Evolutionary conservation across 2,888 invertebrate species (phyloP), one percentile per base, ranked within the genome.

Genomic region (Euplagia quadripunctaria): DNA sequence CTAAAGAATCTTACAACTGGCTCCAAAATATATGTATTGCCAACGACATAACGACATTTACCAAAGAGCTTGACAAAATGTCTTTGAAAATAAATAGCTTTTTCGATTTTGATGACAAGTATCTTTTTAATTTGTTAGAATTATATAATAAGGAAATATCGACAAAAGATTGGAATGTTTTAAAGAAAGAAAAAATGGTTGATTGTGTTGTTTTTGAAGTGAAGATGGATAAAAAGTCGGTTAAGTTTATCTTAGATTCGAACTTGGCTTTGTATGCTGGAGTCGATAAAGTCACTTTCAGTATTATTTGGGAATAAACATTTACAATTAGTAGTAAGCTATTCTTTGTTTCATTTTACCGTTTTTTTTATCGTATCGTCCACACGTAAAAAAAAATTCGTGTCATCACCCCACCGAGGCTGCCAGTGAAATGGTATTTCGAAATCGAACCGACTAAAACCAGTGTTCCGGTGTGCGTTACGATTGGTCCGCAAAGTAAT

Each of bases 201-300:
- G 85, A 86, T 73, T 83, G 71, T 55, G 67, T 85, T 1, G 64
- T 85, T 12, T 75, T 89, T 51, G 66, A 76, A 0, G 77, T 91
- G 0, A 82, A 84, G 42, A 78, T 94, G 7, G 91, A 94, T 72
- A 71, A 79, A 3, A 43, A 76, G 31, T 91, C 92, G 0, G 87
- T 86, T 63, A 77, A 87, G 4, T 89, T 82, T 80, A 85, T 94
- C 42, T 79, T 83, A 43, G 68, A 84, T 6, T 82, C 85, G 1
- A 81, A 87, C 17, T 90, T 90, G 65, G 75, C 80, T 1, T 79
- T 94, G 42, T 88, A 85, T 63, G 88, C 86, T 9, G 94, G 94
- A 4, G 77, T 91, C 0, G 94, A 93, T 77, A 88, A 85, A 58
- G 87, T 89, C 0, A 74, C 81, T 17, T 93, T 92, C 70, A 88